Evolutionary conservation across 1,140 invertebrate species (phyloP), one percentile per base, ranked within the genome.

Genomic region (Procambarus clarkii): DNA sequence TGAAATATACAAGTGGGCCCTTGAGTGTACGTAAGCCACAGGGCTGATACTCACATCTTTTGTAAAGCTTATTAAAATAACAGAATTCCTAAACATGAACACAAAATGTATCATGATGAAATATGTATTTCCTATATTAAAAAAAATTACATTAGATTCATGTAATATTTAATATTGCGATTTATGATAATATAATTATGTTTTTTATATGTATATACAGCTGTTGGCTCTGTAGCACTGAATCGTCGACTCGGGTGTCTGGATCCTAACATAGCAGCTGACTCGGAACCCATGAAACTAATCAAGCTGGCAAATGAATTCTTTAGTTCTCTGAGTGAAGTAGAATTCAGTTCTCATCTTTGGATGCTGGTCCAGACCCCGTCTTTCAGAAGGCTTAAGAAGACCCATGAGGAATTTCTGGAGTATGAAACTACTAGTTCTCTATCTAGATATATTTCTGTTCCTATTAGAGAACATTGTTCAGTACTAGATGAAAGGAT

Each of bases 221-320:
- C 78, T 58, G 87, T 88, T 24, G 34, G 34, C 34, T 34, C 34
- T 34, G 34, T 34, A 34, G 34, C 34, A 34, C 34, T 34, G 34
- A 34, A 79, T 46, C 58, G 78, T 45, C 58, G 87, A 8, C n/a
- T 88, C 34, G 87, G 87, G 18, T 88, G 87, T 64, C 34, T 88
- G 87, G 58, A 21, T 13, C 76, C 87, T 71, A 74, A 88, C 24
- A 1, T 88, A 24, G 0, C 58, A 2, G 44, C 34, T 18, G 79
- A 88, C 64, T 88, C 87, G 3, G 87, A 82, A 21, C 87, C 78
- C 11, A 88, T 88, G 87, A 69, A 45, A 24, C 69, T 88, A 34
- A 81, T 88, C 45, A 45, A 50, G 3, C 18, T 44, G 13, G 87
- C 60, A 7, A 88, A 76, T 71, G 79, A 81, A 24, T 45, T 88